Evolutionary conservation across 2,113 vertebrate species (phyloP).

Genomic region (Zapornia atra): DNA sequence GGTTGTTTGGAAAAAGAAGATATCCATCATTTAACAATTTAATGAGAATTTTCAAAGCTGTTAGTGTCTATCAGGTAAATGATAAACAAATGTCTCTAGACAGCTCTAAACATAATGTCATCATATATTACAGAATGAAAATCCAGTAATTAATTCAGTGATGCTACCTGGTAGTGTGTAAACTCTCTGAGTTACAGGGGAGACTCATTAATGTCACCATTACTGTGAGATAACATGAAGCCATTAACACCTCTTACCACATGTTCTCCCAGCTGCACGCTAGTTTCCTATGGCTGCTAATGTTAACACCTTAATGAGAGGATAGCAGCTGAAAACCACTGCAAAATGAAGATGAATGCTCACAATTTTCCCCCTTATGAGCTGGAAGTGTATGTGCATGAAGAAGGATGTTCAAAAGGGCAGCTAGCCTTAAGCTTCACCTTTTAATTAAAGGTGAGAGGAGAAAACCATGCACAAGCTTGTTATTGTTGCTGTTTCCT

Average conservation of each 20-base stretch:
- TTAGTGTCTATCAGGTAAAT: conserved; percentile 59
- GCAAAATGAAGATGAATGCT: neutral
- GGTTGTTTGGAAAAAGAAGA: conserved; percentile 1
- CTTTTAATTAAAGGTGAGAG: conserved; percentile 8
- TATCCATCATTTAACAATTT: conserved; percentile 28
- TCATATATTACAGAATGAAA: conserved; percentile 11
- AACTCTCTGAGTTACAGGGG: conserved; percentile 23
- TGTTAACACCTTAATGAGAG: conserved; percentile 15
- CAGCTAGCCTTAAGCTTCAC: neutral
- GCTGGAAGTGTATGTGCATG: neutral
- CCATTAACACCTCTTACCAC: conserved; percentile 45
- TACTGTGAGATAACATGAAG: conserved; percentile 11
- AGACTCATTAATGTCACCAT: conserved; percentile 48
- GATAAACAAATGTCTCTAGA: conserved; percentile 28
- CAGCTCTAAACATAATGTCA: conserved; percentile 31
- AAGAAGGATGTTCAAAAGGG: neutral
- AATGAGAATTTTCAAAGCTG: conserved; percentile 54
- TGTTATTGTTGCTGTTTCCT: neutral
- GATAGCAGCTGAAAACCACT: neutral
- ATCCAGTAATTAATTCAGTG: conserved; percentile 53
- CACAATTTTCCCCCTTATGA: neutral
- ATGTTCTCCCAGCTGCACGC: conserved; percentile 25
- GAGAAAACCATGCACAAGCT: neutral
- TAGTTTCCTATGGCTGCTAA: neutral
- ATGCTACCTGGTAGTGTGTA: neutral